Percentiles rank a stretch among this genome's conserved stretches.
phyloP scores from a whole-genome alignment of 2,113 vertebrate genomes.

The Calonectris borealis region DNA sequence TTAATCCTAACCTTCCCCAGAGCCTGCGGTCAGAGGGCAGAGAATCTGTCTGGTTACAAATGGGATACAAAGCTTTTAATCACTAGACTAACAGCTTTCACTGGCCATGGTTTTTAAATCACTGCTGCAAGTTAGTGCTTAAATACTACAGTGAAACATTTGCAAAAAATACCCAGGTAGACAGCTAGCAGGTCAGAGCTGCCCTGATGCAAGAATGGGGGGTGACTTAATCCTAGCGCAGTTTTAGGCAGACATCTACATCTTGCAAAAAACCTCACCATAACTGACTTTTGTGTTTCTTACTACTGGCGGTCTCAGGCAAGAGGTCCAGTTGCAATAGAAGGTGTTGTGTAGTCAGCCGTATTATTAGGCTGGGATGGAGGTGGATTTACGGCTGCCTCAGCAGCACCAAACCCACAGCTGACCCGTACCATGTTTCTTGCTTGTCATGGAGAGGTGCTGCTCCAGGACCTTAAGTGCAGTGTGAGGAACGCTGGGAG shows the following conservation, averaged over 20 bases:
- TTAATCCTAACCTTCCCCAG: neutral
- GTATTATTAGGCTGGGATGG: neutral
- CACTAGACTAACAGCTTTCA: neutral
- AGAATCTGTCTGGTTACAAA: neutral
- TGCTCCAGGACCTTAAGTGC: neutral
- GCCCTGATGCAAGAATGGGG: neutral
- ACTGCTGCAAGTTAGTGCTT: neutral
- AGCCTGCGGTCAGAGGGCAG: neutral
- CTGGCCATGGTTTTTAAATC: neutral
- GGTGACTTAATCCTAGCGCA: accelerated
- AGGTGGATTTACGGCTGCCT: neutral
- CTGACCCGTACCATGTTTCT: neutral
- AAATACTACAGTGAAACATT: neutral
- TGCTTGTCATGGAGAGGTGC: neutral
- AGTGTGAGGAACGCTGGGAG: neutral
- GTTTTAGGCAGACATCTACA: neutral
- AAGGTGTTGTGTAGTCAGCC: neutral
- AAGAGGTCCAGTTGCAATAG: neutral
- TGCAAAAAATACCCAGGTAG: neutral
- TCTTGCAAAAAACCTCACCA: neutral
- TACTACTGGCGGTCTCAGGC: neutral
- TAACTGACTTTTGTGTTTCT: neutral
- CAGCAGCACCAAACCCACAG: neutral
- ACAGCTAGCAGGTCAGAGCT: neutral
- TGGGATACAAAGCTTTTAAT: neutral